Base-by-base conservation (phyloP, 2,113 vertebrate genomes). In the Macquaria ambigua region DNA sequence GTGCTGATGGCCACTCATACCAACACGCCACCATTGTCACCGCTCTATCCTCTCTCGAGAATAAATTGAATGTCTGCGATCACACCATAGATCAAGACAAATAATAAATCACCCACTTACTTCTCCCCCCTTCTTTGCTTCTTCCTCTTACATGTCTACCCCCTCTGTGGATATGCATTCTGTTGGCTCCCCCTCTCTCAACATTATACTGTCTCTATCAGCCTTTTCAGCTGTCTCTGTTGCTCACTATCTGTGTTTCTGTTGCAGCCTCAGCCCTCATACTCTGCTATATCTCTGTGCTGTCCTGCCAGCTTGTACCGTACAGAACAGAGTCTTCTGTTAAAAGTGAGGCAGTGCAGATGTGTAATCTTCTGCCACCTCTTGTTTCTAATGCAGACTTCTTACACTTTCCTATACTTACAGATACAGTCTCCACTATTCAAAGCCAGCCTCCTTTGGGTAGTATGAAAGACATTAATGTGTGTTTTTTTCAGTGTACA, bases 71-170 rank as follows among this genome's bases (percentile, higher is more conserved):
- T 82, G 88, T 90, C 90, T 91, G 81, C 72, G 84, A 84, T 87
- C 83, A 81, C 59, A 59, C 74, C 88, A 90, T 92, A 91, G 82
- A 93, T 91, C 91, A 93, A 91, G 86, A 85, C 84, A 91, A 93
- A 91, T 89, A 92, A 94, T 87, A 83, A 93, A 92, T 94, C 80
- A 90, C 83, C 81, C 79, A 56, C 77, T 81, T 74, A 43, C 77
- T 70, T 70, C 85, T 59, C 41, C 55, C 80, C 59, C 6, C 16
- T 5, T 46, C 25, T 67, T 74, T 69, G 8, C 16, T 48, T 46
- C 56, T 28, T n/a, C 50, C 67, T 23, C 39, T 67, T 71, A 34
- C 41, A 39, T 68, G 20, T 83, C 63, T 77, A 48, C 74, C 68
- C 88, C 58, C 46, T 53, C 58, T 79, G 43, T 70, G 52, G 76